Percentiles rank a stretch among this genome's conserved stretches.
These are phyloP conservation scores for Microcebus jonahi DNA, from an alignment of 2,113 vertebrate species.

Conservation along the genomic window DNA sequence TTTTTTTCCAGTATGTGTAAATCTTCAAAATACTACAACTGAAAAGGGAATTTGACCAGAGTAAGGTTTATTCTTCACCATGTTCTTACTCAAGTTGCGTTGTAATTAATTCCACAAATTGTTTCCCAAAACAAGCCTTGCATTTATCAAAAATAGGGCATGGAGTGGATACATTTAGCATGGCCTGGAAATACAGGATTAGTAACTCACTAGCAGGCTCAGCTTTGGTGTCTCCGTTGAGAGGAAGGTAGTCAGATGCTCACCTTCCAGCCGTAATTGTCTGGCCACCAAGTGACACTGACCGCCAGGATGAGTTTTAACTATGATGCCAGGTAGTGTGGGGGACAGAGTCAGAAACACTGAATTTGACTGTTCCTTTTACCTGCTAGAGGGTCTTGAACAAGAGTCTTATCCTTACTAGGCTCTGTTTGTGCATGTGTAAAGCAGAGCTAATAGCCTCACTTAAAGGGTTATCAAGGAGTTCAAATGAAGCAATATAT, in stretches of 20 bases:
- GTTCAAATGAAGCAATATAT: not conserved
- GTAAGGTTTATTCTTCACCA: not conserved
- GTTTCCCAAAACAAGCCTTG: not conserved
- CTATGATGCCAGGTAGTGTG: too few species aligned
- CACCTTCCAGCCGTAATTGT: not conserved
- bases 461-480: not conserved
- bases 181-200: not conserved
- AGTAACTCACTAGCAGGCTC: not conserved
- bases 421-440: not conserved
- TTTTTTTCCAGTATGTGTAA: not conserved
- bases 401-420: not conserved
- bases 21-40: not conserved
- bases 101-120: constrained; percentile 7
- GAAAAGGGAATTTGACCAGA: not conserved
- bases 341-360: not conserved
- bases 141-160: not conserved
- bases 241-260: not conserved
- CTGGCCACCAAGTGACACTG: not conserved
- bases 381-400: not conserved
- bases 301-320: not conserved
- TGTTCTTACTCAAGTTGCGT: not conserved
- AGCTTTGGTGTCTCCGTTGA: not conserved
- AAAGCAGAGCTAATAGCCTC: not conserved
- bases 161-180: not conserved
- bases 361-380: not conserved